phyloP scores from a whole-genome alignment of 1,140 invertebrate species.

The Drosophila bocqueti region DNA sequence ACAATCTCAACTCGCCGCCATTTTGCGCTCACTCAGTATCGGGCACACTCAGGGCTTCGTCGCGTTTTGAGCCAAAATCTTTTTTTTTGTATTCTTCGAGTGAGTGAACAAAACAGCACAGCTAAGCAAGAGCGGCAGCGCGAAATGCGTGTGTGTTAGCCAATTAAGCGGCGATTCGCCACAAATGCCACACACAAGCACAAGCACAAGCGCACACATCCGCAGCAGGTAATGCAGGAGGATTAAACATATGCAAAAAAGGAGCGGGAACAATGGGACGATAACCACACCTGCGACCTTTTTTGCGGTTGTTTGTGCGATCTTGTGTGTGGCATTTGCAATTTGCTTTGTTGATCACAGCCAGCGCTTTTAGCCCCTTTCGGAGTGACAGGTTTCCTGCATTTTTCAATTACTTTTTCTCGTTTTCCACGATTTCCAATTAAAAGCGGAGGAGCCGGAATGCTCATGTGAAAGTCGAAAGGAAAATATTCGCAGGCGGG shows the following conservation, averaged over 20 bases:
- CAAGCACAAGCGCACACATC: not conserved
- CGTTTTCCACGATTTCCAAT: conserved; percentile 56
- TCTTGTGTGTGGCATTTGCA: not conserved
- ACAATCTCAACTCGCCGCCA: conserved; percentile 10
- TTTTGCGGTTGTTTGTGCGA: conserved; percentile 44
- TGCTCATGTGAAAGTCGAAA: conserved; percentile 61
- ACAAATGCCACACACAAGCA: too few species aligned
- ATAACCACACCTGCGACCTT: conserved; percentile 56
- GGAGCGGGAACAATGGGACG: conserved; percentile 30
- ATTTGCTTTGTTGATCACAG: conserved; percentile 34
- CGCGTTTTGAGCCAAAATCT: conserved; percentile 59
- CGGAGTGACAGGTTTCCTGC: conserved; percentile 29
- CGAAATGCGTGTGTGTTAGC: conserved; percentile 19
- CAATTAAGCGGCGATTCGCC: conserved; percentile 18
- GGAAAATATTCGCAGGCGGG: conserved; percentile 71
- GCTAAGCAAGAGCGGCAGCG: conserved; percentile 4
- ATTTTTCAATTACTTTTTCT: conserved; percentile 41
- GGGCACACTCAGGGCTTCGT: conserved; percentile 15
- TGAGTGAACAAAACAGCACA: conserved; percentile 19
- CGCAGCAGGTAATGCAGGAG: conserved; percentile 56
- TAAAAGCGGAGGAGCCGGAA: conserved; percentile 35
- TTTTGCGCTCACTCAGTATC: conserved; percentile 14
- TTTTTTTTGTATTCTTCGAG: conserved; percentile 23
- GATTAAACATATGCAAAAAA: conserved; percentile 26
- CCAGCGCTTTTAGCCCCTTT: conserved; percentile 31